A percentile compares a stretch with the other conserved stretches of the same genome.
phyloP scores from a whole-genome alignment of 2,888 invertebrate genomes.

The Capitulum mitella region DNA sequence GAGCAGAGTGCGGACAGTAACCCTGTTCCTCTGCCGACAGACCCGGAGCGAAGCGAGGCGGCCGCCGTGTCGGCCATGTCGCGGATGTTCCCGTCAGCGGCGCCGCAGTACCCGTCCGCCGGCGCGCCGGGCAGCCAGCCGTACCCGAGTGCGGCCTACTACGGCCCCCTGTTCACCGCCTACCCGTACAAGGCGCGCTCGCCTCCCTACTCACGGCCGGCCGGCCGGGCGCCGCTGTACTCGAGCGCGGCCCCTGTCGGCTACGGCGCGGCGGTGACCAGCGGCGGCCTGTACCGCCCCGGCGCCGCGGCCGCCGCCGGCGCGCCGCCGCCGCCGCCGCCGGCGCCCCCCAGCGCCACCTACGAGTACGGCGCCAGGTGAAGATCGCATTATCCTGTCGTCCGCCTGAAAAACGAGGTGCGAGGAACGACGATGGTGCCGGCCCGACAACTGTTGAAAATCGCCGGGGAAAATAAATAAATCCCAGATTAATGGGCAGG shows the following conservation, averaged over 20 bases:
- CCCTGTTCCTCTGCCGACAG: not conserved
- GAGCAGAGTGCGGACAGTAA: too few species aligned
- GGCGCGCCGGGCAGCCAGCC: not conserved
- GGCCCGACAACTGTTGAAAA: conserved; percentile 10
- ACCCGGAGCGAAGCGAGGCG: not conserved
- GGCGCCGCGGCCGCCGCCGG: not conserved
- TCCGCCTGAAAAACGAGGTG: conserved; percentile 18
- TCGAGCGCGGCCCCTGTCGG: not conserved
- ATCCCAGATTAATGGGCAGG: not conserved
- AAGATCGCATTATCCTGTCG: conserved; percentile 13
- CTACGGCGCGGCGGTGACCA: not conserved
- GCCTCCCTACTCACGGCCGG: not conserved
- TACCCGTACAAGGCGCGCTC: conserved; percentile 22
- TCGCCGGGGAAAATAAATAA: not conserved
- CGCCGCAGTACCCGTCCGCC: not conserved
- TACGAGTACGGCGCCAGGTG: conserved; percentile 22
- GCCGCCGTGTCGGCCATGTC: conserved; percentile 3
- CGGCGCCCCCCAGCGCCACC: not conserved
- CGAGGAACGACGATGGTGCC: not conserved
- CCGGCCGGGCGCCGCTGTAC: not conserved
- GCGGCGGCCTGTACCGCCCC: not conserved
- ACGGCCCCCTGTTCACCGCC: conserved; percentile 4
- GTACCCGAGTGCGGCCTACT: not conserved
- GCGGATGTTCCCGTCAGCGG: not conserved
- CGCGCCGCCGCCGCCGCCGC: conserved; percentile 12